Conservation (phyloP, 2,888 invertebrate genomes). For the Clitarchus hookeri region DNA sequence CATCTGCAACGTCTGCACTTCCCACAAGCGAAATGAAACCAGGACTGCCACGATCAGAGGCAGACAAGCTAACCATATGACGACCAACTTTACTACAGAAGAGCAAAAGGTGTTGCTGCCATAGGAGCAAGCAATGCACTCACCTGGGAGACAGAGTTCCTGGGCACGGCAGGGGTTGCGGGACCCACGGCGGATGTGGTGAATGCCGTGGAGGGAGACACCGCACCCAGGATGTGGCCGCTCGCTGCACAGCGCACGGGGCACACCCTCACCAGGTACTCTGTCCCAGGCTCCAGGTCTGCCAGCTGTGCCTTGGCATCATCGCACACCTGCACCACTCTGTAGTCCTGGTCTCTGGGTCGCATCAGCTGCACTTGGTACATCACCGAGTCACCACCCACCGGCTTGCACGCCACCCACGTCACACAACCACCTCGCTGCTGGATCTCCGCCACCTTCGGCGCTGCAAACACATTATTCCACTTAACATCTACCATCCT, state of each 20-base stretch:
- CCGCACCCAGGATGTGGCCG: slow-evolving; percentile 69
- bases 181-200: slow-evolving; percentile 55
- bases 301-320: slow-evolving; percentile 66
- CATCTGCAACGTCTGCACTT: no score
- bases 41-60: no score
- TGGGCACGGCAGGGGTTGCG: slow-evolving; percentile 52
- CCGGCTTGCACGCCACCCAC: slow-evolving; percentile 65
- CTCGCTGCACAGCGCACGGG: slow-evolving; percentile 69
- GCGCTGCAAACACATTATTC: slow-evolving; percentile 55
- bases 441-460: slow-evolving; percentile 63
- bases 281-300: slow-evolving; percentile 73
- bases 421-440: slow-evolving; percentile 65
- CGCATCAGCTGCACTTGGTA: slow-evolving; percentile 75
- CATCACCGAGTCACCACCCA: slow-evolving; percentile 65
- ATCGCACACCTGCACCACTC: slow-evolving; percentile 70
- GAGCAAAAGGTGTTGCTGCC: no score
- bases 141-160: slow-evolving; percentile 49
- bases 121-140: not conserved
- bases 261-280: slow-evolving; percentile 79
- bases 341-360: slow-evolving; percentile 65
- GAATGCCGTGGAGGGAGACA: slow-evolving; percentile 68
- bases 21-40: no score
- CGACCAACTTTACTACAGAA: no score
- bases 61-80: no score
- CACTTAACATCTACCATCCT: not conserved